Conservation (phyloP, 2,888 invertebrate genomes). For the Drosophila lutescens region DNA sequence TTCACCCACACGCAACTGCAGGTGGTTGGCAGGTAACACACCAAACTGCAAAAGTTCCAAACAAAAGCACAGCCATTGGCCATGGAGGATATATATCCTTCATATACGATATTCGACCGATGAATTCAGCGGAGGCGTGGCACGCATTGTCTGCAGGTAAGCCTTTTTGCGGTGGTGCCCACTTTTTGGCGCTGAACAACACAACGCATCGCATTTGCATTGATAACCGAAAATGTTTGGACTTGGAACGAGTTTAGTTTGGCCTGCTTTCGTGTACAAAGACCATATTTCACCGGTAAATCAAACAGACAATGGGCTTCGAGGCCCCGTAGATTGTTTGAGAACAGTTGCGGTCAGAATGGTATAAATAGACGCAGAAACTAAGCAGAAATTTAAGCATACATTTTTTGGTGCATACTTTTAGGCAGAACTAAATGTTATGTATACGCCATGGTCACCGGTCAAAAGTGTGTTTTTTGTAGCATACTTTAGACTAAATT, state of each 20-base stretch:
- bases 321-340: conserved; percentile 11
- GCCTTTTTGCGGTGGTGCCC: conserved; percentile 63
- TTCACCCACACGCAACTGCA: conserved; percentile 44
- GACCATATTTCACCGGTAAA: conserved; percentile 72
- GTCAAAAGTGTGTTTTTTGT: too few relatives aligned
- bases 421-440: not conserved
- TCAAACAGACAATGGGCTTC: conserved; percentile 59
- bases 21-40: conserved; percentile 21
- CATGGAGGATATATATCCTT: not conserved
- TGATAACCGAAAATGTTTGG: conserved; percentile 65
- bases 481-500: not conserved
- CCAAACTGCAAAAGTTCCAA: conserved; percentile 24
- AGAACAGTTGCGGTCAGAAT: conserved; percentile 18
- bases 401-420: not conserved
- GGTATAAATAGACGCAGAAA: not conserved
- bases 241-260: conserved; percentile 35
- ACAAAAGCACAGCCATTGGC: conserved; percentile 40
- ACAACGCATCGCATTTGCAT: conserved; percentile 62
- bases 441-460: not conserved
- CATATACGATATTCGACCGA: not conserved
- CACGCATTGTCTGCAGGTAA: conserved; percentile 49
- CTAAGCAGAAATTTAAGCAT: not conserved
- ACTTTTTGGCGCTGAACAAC: conserved; percentile 55
- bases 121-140: conserved; percentile 40
- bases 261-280: conserved; percentile 58